Evolutionary conservation across 2,888 invertebrate genomes (phyloP), one percentile per base, ranked within the genome.

Genomic region (Drosophila formosana): DNA sequence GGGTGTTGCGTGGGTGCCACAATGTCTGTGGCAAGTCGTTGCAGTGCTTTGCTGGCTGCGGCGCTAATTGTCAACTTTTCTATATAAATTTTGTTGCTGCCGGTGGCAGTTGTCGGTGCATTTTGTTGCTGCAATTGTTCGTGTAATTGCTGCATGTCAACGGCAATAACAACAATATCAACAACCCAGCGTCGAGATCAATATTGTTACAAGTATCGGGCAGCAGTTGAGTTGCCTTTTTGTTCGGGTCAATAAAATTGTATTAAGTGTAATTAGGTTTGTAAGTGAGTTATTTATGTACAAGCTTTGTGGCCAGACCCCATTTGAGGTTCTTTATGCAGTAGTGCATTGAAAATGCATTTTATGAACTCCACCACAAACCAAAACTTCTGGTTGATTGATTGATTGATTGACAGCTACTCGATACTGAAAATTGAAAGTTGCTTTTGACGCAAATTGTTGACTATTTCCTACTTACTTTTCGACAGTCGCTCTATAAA

Each of bases 201-300:
- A 84, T 84, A 80, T 74, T 78, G 71, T 18, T 41, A 18, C 18
- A 13, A 41, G 65, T 73, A 76, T 62, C 56, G 71, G 32, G 39
- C 70, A 50, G 64, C 55, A 65, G 60, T 65, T 75, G 66, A 60
- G 61, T 56, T 71, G 63, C 72, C 64, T 47, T 39, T 62, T 47
- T 58, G 67, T 66, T 41, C 75, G 56, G 55, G 58, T 52, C 81
- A 85, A 85, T 85, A 88, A 88, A 85, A 88, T 73, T 73, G 79
- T 79, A 85, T 88, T 72, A 72, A 80, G 64, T 81, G 83, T 80
- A 85, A 88, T 85, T 85, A 85, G 88, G 50, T 65, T 67, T 55
- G 72, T 67, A 83, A 85, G 75, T 81, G 85, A 88, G 86, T 85
- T 85, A 86, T 85, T 85, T 85, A 85, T 85, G 81, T 75, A 74